Evolutionary conservation across 2,113 vertebrate genomes (phyloP), one percentile per base, ranked within the genome.

Genomic region (Serilophus lunatus): DNA sequence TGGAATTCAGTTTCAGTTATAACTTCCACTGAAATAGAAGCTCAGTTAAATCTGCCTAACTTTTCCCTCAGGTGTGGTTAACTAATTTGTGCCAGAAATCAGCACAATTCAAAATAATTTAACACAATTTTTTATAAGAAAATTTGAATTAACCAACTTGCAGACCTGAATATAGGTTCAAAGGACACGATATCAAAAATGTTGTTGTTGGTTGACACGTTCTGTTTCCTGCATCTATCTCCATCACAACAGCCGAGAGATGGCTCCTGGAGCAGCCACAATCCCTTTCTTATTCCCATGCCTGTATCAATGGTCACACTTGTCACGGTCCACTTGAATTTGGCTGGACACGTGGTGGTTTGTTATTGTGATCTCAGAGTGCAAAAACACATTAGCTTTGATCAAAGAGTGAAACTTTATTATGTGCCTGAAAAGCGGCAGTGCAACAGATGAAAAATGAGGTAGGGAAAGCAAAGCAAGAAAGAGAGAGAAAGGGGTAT

Each of bases 231-330:
- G 18, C 6, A 47, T 14, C 18, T 51, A 0, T 38, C 38, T 66
- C 38, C 6, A 29, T 18, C 2, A 7, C 12, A 77, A 33, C 3
- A 54, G 10, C 25, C 13, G 56, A 54, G 36, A 9, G 7, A 0
- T 82, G 42, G 3, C 5, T 69, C 5, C 54, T 31, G 40, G 47
- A 82, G 18, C 49, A 59, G 16, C 6, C 5, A 17, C 15, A 20
- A 36, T 42, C 9, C 9, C 29, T 57, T 86, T 44, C 29, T 13
- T 8, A 10, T 25, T 47, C 6, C 5, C 3, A 1, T 14, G 3
- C 2, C n/a, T 47, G 3, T 23, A 18, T 42, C 26, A 54, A 9
- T 57, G 26, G 47, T 10, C 4, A 16, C 20, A n/a, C n/a, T n/a
- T n/a, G n/a, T n/a, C n/a, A n/a, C n/a, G n/a, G n/a, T n/a, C n/a